Percentiles rank a stretch among this genome's conserved stretches.
Evolutionary conservation across 2,113 vertebrate species (phyloP).

Genomic region (Leucosticte australis): DNA sequence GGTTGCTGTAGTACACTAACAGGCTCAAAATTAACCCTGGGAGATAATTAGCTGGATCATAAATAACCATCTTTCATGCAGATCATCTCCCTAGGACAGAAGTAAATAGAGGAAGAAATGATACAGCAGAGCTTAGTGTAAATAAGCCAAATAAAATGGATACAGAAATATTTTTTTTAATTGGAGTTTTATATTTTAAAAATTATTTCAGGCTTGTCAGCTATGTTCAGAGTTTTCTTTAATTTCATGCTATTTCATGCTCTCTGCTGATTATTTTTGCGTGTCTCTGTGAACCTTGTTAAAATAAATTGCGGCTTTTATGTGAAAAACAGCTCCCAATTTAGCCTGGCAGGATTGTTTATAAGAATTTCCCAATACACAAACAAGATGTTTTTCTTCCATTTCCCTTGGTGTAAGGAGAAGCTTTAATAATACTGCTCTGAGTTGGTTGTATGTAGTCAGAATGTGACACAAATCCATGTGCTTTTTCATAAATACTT

Average conservation of each 20-base stretch:
- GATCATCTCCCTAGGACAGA: background rate
- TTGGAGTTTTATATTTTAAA: background rate
- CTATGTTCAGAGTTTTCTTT: background rate
- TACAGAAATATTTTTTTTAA: background rate
- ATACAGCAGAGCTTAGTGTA: background rate
- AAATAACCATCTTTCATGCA: background rate
- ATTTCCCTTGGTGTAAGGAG: background rate
- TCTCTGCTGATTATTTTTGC: constrained; percentile 35
- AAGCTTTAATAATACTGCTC: background rate
- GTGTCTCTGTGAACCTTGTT: constrained; percentile 26
- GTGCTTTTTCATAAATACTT: background rate
- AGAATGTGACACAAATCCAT: background rate
- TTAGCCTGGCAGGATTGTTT: constrained; percentile 11
- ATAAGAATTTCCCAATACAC: background rate
- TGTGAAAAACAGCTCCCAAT: constrained; percentile 4
- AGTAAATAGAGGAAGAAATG: background rate
- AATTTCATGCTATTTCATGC: constrained; percentile 36
- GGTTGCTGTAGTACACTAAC: background rate
- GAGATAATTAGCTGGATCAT: background rate
- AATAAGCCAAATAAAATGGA: background rate
- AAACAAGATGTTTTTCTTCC: background rate
- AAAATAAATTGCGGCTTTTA: constrained; percentile 55
- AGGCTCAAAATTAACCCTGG: background rate
- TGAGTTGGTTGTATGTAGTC: background rate
- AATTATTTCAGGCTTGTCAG: background rate